These are phyloP conservation scores for Liasis olivaceus DNA, from an alignment of 2,797 vertebrate genomes.

Conservation along the genomic window DNA sequence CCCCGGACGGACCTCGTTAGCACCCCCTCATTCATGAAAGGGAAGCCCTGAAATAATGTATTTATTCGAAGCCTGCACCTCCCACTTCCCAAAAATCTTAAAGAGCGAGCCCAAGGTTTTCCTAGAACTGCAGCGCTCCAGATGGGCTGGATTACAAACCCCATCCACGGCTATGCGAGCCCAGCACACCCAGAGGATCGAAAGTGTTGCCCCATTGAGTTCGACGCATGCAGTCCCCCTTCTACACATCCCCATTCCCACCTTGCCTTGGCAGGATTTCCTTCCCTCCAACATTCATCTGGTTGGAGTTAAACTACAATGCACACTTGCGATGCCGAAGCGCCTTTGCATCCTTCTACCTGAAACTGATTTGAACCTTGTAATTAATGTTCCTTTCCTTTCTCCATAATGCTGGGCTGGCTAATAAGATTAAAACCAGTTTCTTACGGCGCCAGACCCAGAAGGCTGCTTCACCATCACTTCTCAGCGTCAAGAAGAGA, in stretches of 20 bases:
- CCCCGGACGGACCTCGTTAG: not conserved
- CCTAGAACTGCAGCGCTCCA: not conserved
- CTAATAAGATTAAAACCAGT: conserved; percentile 76
- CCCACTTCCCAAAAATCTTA: not conserved
- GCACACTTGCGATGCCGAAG: not conserved
- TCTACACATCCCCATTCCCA: not conserved
- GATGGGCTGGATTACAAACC: not conserved
- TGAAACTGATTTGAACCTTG: accelerated
- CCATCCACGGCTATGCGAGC: not conserved
- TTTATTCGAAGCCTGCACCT: not conserved
- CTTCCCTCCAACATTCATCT: not conserved
- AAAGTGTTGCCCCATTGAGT: not conserved
- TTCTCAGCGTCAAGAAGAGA: conserved; percentile 39
- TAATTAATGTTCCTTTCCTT: conserved; percentile 52
- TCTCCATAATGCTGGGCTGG: not conserved
- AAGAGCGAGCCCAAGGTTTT: not conserved
- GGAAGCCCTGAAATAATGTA: not conserved
- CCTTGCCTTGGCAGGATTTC: not conserved
- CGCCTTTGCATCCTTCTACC: not conserved
- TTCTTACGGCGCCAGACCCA: conserved; percentile 63
- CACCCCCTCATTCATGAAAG: not conserved
- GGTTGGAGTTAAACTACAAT: not conserved
- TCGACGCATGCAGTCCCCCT: not conserved
- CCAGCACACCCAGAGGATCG: not conserved
- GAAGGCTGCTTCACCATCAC: conserved; percentile 64